Evolutionary conservation across 1,140 invertebrate genomes (phyloP).

Genomic region (Drosophila biarmipes): DNA sequence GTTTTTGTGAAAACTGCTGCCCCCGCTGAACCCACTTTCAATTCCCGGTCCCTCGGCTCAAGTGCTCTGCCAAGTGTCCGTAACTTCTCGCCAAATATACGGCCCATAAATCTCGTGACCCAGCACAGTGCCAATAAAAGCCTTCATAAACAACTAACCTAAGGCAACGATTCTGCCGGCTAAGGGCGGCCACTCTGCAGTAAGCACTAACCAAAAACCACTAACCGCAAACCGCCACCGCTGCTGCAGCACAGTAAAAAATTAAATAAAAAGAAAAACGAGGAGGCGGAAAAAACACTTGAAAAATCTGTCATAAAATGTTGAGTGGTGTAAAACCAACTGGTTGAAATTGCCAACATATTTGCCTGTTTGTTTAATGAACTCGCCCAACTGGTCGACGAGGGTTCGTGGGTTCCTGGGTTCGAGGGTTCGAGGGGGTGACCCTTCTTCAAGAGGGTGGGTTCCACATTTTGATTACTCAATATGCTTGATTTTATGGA

Average conservation of each 20-base stretch:
- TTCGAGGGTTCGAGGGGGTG: constrained; percentile 1
- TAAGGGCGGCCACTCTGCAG: constrained; percentile 24
- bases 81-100: constrained; percentile 59
- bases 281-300: constrained; percentile 61
- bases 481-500: constrained; percentile 81
- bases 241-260: constrained; percentile 18
- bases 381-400: constrained; percentile 38
- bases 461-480: constrained; percentile 73
- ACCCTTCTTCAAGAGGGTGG: constrained; percentile 15
- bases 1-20: constrained; percentile 1
- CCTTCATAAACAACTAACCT: constrained; percentile 80
- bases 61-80: constrained; percentile 27
- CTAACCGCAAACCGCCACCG: constrained; percentile 59
- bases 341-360: constrained; percentile 79
- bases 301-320: constrained; percentile 82
- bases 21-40: not conserved
- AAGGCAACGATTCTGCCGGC: constrained; percentile 50
- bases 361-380: constrained; percentile 80
- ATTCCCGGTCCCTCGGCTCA: constrained; percentile 16
- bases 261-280: constrained; percentile 30
- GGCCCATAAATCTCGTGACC: constrained; percentile 65
- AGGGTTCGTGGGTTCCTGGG: not conserved
- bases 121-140: constrained; percentile 72
- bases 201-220: constrained; percentile 31
- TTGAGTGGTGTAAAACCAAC: constrained; percentile 70